Evolutionary conservation across 2,888 invertebrate species (phyloP).

Genomic region (Lordiphosa andalusiaca): DNA sequence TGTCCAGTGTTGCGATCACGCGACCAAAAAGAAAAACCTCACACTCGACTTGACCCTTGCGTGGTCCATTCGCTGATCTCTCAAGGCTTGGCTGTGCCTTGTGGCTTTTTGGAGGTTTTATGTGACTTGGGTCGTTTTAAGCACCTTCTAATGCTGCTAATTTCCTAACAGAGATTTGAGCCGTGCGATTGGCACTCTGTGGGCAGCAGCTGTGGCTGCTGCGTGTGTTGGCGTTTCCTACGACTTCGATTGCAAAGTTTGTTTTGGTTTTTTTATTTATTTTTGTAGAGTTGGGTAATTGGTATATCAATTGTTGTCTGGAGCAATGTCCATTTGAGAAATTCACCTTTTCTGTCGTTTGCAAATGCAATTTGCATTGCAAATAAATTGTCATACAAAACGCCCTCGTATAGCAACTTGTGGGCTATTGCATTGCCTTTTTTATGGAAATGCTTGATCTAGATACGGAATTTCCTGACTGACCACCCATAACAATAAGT

Average conservation of each 20-base stretch:
- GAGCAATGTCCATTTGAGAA: slow-evolving; percentile 56
- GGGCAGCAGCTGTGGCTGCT: slow-evolving; percentile 25
- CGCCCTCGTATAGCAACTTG: slow-evolving; percentile 46
- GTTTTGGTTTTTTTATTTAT: slow-evolving; percentile 17
- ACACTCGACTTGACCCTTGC: slow-evolving; percentile 62
- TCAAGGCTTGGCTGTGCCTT: slow-evolving; percentile 18
- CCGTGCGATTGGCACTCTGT: slow-evolving; percentile 36
- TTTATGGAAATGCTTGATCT: slow-evolving; percentile 50
- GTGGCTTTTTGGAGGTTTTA: slow-evolving; percentile 18
- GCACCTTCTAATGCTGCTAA: slow-evolving; percentile 65
- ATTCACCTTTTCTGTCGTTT: slow-evolving; percentile 53
- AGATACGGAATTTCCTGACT: slow-evolving; percentile 17
- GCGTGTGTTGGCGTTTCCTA: slow-evolving; percentile 38
- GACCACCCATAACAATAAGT: slow-evolving; percentile 28
- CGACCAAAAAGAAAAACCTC: slow-evolving; percentile 31
- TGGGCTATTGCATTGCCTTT: slow-evolving; percentile 23
- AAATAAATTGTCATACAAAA: slow-evolving; percentile 66
- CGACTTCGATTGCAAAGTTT: slow-evolving; percentile 9
- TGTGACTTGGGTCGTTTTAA: slow-evolving; percentile 36
- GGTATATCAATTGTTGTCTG: slow-evolving; percentile 68
- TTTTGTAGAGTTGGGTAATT: slow-evolving; percentile 62
- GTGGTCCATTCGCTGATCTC: slow-evolving; percentile 24
- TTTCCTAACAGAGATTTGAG: slow-evolving; percentile 52
- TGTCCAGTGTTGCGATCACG: slow-evolving; percentile 5
- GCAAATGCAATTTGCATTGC: slow-evolving; percentile 70